Percentiles rank a stretch among this genome's conserved stretches.
phyloP scores from a whole-genome alignment of 92 coral and sea anemone genomes.

The Isaurus tuberculatus region DNA sequence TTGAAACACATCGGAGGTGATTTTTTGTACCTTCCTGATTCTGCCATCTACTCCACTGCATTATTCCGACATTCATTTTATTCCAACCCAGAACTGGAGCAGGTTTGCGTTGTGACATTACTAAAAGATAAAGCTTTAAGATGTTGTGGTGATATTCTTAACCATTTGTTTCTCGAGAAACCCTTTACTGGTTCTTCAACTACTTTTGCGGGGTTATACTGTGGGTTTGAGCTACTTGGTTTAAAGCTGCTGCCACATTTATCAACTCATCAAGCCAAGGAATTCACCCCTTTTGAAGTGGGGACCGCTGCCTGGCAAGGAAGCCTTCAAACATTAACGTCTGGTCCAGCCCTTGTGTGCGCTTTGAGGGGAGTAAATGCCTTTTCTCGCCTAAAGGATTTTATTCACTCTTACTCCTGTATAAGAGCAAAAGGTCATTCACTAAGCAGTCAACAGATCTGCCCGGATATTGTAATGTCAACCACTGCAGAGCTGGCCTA shows the following conservation, averaged over 20 bases:
- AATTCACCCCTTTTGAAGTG: slow-evolving; percentile 87
- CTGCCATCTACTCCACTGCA: slow-evolving; percentile 76
- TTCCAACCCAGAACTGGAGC: slow-evolving; percentile 93
- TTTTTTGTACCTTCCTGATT: slow-evolving; percentile 69
- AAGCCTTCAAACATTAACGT: slow-evolving; percentile 76
- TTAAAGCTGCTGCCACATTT: slow-evolving; percentile 80
- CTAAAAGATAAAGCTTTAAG: slow-evolving; percentile 77
- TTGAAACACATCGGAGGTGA: slow-evolving; percentile 75
- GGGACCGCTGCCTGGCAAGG: slow-evolving; percentile 86
- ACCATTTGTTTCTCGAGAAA: slow-evolving; percentile 56
- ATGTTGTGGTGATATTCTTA: slow-evolving; percentile 68
- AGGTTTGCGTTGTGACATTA: slow-evolving; percentile 87
- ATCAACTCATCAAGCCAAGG: slow-evolving; percentile 90
- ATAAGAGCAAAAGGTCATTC: slow-evolving; percentile 21
- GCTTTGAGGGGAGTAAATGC: slow-evolving; percentile 88
- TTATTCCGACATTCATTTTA: slow-evolving; percentile 82
- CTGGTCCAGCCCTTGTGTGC: slow-evolving; percentile 81
- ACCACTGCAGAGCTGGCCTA: slow-evolving; percentile 93
- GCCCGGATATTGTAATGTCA: slow-evolving; percentile 82
- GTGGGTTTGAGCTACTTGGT: slow-evolving; percentile 89
- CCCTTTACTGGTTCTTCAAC: slow-evolving; percentile 28
- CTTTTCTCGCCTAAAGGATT: slow-evolving; percentile 74
- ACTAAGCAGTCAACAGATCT: slow-evolving; percentile 51
- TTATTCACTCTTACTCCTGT: slow-evolving; percentile 56
- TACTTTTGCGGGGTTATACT: slow-evolving; percentile 35